phyloP scores from a whole-genome alignment of 2,797 vertebrate species.

The Enteromius radiatus region DNA sequence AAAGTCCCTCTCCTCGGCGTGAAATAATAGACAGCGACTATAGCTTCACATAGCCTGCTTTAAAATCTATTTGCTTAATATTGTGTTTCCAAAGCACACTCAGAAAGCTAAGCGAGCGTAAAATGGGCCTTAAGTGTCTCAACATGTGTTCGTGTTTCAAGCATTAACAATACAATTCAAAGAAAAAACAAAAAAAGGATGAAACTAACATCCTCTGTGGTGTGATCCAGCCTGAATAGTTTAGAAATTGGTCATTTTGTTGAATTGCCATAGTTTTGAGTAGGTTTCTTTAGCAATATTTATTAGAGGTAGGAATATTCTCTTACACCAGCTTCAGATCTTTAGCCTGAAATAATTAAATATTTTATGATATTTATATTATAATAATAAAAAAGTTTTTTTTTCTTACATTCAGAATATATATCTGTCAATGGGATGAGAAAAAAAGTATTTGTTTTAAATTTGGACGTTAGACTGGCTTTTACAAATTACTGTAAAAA shows the following conservation, averaged over 20 bases:
- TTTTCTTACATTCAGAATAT: not conserved
- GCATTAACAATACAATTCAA: conserved; percentile 27
- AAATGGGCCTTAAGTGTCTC: conserved; percentile 33
- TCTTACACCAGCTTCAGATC: too few species aligned
- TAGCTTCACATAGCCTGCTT: conserved; percentile 8
- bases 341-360: too few species aligned
- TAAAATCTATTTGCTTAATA: conserved; percentile 37
- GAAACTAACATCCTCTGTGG: not conserved
- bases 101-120: conserved; percentile 18
- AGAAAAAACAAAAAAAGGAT: conserved; percentile 15
- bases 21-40: not conserved
- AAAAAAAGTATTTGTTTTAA: not conserved
- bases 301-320: not conserved
- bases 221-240: not conserved
- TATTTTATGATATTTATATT: too few species aligned
- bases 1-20: conserved; percentile 30
- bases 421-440: not conserved
- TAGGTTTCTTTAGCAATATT: not conserved
- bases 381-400: too few species aligned
- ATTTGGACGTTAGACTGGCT: not conserved
- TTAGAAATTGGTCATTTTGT: conserved; percentile 14
- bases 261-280: not conserved
- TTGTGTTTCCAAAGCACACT: conserved; percentile 25
- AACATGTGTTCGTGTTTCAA: conserved; percentile 25
- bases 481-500: not conserved